Conservation (phyloP, 2,888 invertebrate genomes). For the Dicycla oo region DNA sequence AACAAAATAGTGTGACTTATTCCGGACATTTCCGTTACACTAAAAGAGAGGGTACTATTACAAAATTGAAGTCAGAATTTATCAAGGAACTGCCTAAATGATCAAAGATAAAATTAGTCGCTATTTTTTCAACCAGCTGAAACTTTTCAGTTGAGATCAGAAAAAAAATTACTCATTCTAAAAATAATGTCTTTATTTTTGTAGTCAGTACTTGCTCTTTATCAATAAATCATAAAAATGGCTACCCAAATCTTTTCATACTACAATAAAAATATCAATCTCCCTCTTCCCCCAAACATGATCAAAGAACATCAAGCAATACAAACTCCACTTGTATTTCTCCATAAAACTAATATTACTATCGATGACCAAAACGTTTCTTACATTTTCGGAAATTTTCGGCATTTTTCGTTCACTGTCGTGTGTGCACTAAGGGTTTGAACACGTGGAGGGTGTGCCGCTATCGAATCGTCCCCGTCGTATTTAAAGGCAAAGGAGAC, state of each 20-base stretch:
- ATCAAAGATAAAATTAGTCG: neutral
- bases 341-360: conserved; percentile 36
- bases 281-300: neutral
- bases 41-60: neutral
- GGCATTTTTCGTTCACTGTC: conserved; percentile 56
- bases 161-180: no score
- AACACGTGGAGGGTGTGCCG: conserved; percentile 60
- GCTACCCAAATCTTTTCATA: neutral
- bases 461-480: conserved; percentile 81
- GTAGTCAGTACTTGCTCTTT: no score
- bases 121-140: neutral
- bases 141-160: neutral
- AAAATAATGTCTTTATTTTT: no score
- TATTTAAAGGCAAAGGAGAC: conserved; percentile 85
- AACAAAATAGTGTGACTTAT: conserved; percentile 25
- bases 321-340: conserved; percentile 40
- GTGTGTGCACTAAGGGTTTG: conserved; percentile 50
- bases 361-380: conserved; percentile 60
- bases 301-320: conserved; percentile 27
- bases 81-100: neutral
- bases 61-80: neutral
- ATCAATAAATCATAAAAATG: no score
- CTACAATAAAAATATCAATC: neutral
- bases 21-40: conserved; percentile 8
- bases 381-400: conserved; percentile 41